These are phyloP conservation scores for Macaria liturata DNA, from an alignment of 2,888 invertebrate genomes.

Conservation along the genomic window DNA sequence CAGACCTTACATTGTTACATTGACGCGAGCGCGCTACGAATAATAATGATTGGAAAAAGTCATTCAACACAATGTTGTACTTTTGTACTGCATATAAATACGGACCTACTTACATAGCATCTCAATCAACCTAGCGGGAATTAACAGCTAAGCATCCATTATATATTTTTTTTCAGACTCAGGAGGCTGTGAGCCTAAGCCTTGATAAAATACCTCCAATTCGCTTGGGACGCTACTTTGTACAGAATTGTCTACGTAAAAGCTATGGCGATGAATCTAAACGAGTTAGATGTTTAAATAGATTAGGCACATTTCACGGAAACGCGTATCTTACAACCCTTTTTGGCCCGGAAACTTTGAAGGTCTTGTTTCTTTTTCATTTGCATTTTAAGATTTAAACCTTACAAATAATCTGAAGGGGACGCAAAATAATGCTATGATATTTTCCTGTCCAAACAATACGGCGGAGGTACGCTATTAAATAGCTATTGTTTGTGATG, in stretches of 20 bases:
- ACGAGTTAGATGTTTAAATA: slow-evolving; percentile 33
- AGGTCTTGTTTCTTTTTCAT: slow-evolving; percentile 44
- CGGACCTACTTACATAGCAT: too few species aligned
- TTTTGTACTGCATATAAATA: too few species aligned
- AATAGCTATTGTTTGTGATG: too few species aligned
- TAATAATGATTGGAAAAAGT: too few species aligned
- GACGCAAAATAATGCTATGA: slow-evolving; percentile 6
- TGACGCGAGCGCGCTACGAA: too few species aligned
- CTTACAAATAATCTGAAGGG: slow-evolving; percentile 17
- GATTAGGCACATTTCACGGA: slow-evolving; percentile 32
- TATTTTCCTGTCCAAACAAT: background rate
- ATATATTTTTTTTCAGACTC: slow-evolving; percentile 10
- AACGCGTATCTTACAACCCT: slow-evolving; percentile 51
- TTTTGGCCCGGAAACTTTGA: slow-evolving; percentile 45
- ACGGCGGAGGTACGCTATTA: background rate
- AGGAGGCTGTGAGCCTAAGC: slow-evolving; percentile 21
- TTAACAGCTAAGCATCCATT: slow-evolving; percentile 7
- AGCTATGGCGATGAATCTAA: slow-evolving; percentile 29
- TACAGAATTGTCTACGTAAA: slow-evolving; percentile 27
- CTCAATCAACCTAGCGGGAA: slow-evolving; percentile 1
- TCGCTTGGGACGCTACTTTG: slow-evolving; percentile 27
- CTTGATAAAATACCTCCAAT: slow-evolving; percentile 26
- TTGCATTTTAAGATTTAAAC: slow-evolving; percentile 41
- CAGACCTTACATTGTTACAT: too few species aligned
- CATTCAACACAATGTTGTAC: too few species aligned